A percentile compares a stretch with the other conserved stretches of the same genome.
phyloP scores from a whole-genome alignment of 2,888 invertebrate genomes.

The Drosophila stalkeri region DNA sequence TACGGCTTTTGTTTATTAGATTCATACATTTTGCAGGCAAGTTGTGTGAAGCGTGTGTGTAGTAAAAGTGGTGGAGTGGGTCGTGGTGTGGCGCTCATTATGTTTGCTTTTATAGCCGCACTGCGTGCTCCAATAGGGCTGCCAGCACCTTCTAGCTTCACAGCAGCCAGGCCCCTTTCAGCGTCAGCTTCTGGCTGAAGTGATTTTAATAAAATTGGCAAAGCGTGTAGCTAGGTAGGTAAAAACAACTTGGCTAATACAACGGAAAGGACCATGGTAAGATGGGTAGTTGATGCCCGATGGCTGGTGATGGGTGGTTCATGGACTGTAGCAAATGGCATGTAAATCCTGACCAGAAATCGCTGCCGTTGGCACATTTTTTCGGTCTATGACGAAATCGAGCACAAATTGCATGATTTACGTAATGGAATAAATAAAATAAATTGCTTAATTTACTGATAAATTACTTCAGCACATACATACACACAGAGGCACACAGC shows the following conservation, averaged over 20 bases:
- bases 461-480: slow-evolving; percentile 74
- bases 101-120: slow-evolving; percentile 69
- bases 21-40: slow-evolving; percentile 75
- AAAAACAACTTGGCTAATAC: slow-evolving; percentile 58
- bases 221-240: slow-evolving; percentile 77
- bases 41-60: slow-evolving; percentile 47
- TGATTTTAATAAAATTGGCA: slow-evolving; percentile 80
- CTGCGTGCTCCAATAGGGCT: slow-evolving; percentile 48
- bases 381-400: slow-evolving; percentile 74
- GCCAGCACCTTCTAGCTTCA: not conserved
- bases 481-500: slow-evolving; percentile 27
- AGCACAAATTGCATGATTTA: slow-evolving; percentile 82
- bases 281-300: not conserved
- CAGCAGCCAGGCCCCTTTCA: not conserved
- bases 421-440: slow-evolving; percentile 84
- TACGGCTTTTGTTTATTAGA: slow-evolving; percentile 81
- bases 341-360: slow-evolving; percentile 78
- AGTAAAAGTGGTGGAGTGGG: slow-evolving; percentile 27
- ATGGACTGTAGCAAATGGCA: slow-evolving; percentile 29
- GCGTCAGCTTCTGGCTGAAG: slow-evolving; percentile 62
- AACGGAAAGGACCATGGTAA: not conserved
- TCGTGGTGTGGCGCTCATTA: slow-evolving; percentile 63
- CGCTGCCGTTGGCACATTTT: slow-evolving; percentile 72
- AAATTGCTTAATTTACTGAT: slow-evolving; percentile 84
- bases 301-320: not conserved